phyloP scores from a whole-genome alignment of 2,888 invertebrate species.

The Epinotia nisella region DNA sequence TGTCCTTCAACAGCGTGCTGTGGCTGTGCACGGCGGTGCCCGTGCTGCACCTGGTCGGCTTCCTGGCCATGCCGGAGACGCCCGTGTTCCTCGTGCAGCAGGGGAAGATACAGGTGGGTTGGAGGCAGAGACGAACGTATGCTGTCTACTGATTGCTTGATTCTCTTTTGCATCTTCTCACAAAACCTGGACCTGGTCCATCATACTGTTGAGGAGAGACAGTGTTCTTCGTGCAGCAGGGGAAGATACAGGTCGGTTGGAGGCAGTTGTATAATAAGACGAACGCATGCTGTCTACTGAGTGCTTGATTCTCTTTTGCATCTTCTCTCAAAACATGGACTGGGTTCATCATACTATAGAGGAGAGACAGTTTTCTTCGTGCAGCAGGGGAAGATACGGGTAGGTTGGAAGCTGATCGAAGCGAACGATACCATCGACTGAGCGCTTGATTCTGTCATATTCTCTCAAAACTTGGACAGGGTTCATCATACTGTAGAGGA shows the following conservation, averaged over 20 bases:
- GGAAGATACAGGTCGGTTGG: conserved; percentile 67
- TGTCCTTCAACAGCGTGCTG: conserved; percentile 71
- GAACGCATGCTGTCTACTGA: background rate
- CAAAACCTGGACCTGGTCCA: no score
- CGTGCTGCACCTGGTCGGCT: conserved; percentile 66
- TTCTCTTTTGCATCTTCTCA: background rate
- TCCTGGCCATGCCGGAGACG: conserved; percentile 79
- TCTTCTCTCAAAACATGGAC: no score
- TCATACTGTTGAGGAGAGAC: no score
- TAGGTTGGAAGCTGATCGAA: conserved; percentile 45
- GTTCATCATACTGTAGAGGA: no score
- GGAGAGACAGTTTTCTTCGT: conserved; percentile 65
- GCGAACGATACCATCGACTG: background rate
- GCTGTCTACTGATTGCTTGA: no score
- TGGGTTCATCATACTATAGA: no score
- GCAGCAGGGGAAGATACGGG: conserved; percentile 76
- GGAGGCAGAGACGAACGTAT: background rate
- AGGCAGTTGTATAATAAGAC: no score
- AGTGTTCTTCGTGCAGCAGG: conserved; percentile 78
- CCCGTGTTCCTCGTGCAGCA: conserved; percentile 79
- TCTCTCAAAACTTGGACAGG: no score
- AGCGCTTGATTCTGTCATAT: no score
- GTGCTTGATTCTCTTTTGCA: no score
- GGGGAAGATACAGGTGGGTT: conserved; percentile 74
- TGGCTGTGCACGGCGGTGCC: conserved; percentile 78